These are phyloP conservation scores for Athalia circularis DNA, from an alignment of 2,888 invertebrate genomes.

Conservation along the genomic window DNA sequence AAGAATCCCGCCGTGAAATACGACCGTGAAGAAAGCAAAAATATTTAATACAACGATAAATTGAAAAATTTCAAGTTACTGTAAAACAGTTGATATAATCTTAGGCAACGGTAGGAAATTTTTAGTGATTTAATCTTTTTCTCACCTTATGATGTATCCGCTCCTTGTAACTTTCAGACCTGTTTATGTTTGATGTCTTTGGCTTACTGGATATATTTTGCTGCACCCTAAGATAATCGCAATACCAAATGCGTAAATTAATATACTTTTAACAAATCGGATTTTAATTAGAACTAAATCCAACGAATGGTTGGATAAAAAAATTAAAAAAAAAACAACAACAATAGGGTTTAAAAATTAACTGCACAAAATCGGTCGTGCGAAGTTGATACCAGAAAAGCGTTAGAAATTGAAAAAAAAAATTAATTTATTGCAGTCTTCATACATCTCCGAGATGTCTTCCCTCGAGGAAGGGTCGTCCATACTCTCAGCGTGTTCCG, in stretches of 20 bases:
- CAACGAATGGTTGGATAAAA: not conserved
- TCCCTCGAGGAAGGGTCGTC: constrained; percentile 71
- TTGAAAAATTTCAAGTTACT: too few relatives aligned
- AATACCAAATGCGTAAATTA: constrained; percentile 56
- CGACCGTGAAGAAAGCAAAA: not conserved
- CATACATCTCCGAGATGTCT: constrained; percentile 72
- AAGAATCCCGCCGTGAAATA: not conserved
- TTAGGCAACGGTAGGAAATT: not conserved
- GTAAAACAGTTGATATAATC: too few relatives aligned
- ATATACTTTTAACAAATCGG: constrained; percentile 47
- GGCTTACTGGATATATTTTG: constrained; percentile 74
- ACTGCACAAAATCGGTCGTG: too few relatives aligned
- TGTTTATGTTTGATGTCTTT: constrained; percentile 76
- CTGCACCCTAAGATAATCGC: constrained; percentile 67
- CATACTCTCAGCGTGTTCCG: constrained; percentile 69
- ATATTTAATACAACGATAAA: not conserved
- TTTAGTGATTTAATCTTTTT: not conserved
- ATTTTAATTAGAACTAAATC: too few relatives aligned
- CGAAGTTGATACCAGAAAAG: not conserved
- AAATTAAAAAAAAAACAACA: constrained; percentile 30
- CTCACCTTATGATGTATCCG: constrained; percentile 77
- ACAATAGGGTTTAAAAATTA: too few relatives aligned
- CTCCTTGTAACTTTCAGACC: constrained; percentile 86
- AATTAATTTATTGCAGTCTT: not conserved
- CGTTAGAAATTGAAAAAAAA: not conserved